phyloP scores from a whole-genome alignment of 2,113 vertebrate genomes.

The Dasyprocta punctata region DNA sequence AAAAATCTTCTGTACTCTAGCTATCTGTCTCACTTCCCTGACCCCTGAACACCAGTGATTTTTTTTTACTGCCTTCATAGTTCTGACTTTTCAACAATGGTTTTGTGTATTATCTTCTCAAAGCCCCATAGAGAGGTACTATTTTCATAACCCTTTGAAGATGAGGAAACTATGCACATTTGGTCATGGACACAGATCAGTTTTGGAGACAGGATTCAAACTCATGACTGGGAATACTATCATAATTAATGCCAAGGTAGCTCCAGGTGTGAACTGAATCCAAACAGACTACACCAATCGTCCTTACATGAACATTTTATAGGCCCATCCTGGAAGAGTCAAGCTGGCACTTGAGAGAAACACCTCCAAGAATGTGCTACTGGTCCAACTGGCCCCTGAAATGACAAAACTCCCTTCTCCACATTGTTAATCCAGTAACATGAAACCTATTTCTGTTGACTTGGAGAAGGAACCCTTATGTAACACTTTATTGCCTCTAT shows the following conservation, averaged over 20 bases:
- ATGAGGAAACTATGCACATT: conserved; percentile 16
- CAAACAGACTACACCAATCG: not conserved
- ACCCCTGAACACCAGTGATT: not conserved
- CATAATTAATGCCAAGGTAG: not conserved
- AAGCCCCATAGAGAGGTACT: not conserved
- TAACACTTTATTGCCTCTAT: not conserved
- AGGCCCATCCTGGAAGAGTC: not conserved
- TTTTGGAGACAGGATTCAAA: conserved; percentile 6
- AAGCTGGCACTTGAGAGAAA: not conserved
- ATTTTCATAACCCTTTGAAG: not conserved
- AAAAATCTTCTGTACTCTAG: not conserved
- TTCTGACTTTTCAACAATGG: not conserved
- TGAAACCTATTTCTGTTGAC: conserved; percentile 68
- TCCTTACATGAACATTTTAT: not conserved
- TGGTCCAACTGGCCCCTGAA: conserved; percentile 58
- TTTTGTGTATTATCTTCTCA: not conserved
- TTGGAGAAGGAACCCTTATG: conserved; percentile 45
- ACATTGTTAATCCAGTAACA: conserved; percentile 3
- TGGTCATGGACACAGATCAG: not conserved
- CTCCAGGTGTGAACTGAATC: not conserved
- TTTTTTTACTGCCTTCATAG: not conserved
- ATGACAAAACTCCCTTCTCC: conserved; percentile 1
- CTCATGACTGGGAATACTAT: conserved; percentile 19
- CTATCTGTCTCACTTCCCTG: not conserved
- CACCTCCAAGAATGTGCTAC: not conserved